Evolutionary conservation across 2,113 vertebrate genomes (phyloP).

Genomic region (Acanthochromis polyacanthus): DNA sequence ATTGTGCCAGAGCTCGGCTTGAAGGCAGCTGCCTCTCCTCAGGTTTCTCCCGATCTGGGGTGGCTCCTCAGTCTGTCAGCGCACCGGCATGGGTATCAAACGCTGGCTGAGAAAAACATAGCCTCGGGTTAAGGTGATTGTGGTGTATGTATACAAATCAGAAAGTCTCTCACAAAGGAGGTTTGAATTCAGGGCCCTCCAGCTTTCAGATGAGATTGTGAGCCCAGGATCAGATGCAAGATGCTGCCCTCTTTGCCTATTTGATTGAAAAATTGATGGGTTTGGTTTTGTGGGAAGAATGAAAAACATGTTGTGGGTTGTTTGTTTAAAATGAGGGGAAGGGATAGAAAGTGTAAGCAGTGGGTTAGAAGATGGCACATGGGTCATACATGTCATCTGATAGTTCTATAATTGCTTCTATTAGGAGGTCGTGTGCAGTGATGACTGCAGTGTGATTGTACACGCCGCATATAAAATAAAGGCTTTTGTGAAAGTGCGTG

Average conservation of each 20-base stretch:
- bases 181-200: slow-evolving; percentile 29
- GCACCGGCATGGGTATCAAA: slow-evolving; percentile 29
- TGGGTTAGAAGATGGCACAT: background rate
- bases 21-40: slow-evolving; percentile 35
- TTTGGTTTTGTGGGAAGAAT: slow-evolving; percentile 27
- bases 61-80: slow-evolving; percentile 18
- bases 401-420: slow-evolving; percentile 11
- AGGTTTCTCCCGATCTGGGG: slow-evolving; percentile 49
- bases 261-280: slow-evolving; percentile 26
- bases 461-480: slow-evolving; percentile 27
- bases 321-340: slow-evolving; percentile 13
- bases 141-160: slow-evolving; percentile 39
- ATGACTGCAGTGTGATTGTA: slow-evolving; percentile 20
- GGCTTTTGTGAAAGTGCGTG: slow-evolving; percentile 36
- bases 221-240: slow-evolving; percentile 32
- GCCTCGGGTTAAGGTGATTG: slow-evolving; percentile 33
- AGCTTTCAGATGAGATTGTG: slow-evolving; percentile 53
- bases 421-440: background rate
- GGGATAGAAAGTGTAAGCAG: background rate
- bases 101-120: slow-evolving; percentile 23
- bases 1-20: slow-evolving; percentile 21
- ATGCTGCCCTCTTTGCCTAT: slow-evolving; percentile 16
- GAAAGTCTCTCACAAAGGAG: slow-evolving; percentile 35
- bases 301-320: slow-evolving; percentile 1
- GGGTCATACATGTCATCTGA: slow-evolving; percentile 16